Evolutionary conservation across 2,888 invertebrate species (phyloP).

Genomic region (Thymelicus acteon): DNA sequence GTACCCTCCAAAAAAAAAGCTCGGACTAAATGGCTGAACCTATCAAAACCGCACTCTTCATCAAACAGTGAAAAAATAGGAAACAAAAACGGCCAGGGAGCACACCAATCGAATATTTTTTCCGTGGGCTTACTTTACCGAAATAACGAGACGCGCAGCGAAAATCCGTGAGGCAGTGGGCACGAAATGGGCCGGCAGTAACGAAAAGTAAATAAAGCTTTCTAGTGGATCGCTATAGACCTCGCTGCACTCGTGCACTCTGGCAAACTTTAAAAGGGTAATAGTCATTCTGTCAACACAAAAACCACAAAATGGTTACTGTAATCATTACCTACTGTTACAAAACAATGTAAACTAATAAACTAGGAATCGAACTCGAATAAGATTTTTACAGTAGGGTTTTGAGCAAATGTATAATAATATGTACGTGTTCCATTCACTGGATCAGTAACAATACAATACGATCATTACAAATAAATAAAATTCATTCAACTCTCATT

Average conservation of each 20-base stretch:
- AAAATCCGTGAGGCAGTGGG: background rate
- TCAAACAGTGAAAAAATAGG: slow-evolving; percentile 10
- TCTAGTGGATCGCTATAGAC: background rate
- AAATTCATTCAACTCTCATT: no score
- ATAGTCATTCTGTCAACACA: background rate
- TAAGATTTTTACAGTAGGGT: no score
- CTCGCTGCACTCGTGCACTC: background rate
- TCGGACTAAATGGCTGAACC: slow-evolving; percentile 10
- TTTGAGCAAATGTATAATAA: no score
- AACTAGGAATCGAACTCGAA: no score
- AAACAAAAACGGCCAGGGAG: background rate
- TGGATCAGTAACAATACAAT: no score
- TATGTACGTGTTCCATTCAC: no score
- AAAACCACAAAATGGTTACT: background rate
- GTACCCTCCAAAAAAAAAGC: slow-evolving; percentile 2
- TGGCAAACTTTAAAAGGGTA: background rate
- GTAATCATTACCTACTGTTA: no score
- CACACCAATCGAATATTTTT: slow-evolving; percentile 12
- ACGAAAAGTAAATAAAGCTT: background rate
- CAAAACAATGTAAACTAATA: no score
- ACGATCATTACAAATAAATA: no score
- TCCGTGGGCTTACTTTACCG: background rate
- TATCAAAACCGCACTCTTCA: slow-evolving; percentile 9
- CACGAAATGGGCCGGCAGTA: slow-evolving; percentile 4
- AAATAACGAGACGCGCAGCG: slow-evolving; percentile 3